Conservation (phyloP, 2,113 vertebrate species). For the Sclerurus mexicanus region DNA sequence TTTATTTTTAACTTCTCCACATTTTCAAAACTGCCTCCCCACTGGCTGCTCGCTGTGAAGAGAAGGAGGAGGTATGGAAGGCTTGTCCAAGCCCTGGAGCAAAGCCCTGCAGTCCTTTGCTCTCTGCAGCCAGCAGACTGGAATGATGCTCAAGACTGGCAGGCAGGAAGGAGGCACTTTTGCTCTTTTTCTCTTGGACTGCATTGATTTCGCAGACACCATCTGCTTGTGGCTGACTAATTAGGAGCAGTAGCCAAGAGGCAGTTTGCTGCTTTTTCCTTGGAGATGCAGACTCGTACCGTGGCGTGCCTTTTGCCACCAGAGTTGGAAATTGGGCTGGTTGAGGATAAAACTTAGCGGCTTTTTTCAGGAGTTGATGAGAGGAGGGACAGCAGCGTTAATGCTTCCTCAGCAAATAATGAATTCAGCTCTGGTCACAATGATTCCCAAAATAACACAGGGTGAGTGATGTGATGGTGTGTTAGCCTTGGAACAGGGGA, state of each 20-base stretch:
- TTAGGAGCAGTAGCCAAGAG: background rate
- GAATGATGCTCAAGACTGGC: background rate
- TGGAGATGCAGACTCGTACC: background rate
- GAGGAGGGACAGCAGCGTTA: background rate
- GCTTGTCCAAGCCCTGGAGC: conserved; percentile 17
- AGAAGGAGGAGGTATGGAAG: background rate
- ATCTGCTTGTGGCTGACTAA: conserved; percentile 24
- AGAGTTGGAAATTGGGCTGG: background rate
- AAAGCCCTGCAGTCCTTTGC: background rate
- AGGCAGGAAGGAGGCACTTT: background rate
- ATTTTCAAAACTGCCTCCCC: background rate
- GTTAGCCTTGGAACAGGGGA: background rate
- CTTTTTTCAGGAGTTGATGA: background rate
- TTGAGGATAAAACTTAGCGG: background rate
- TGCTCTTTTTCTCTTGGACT: background rate
- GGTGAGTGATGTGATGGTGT: background rate
- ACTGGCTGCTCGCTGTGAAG: background rate
- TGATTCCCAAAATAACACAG: background rate
- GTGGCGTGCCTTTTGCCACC: background rate
- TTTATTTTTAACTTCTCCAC: conserved; percentile 27
- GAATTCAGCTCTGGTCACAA: background rate
- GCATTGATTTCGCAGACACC: background rate
- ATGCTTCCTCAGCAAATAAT: background rate
- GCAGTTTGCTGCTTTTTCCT: background rate
- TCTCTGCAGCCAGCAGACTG: background rate